Percentiles rank a stretch among this genome's conserved stretches.
Evolutionary conservation across 2,113 vertebrate species (phyloP).

Genomic region (Cinclus mexicanus): DNA sequence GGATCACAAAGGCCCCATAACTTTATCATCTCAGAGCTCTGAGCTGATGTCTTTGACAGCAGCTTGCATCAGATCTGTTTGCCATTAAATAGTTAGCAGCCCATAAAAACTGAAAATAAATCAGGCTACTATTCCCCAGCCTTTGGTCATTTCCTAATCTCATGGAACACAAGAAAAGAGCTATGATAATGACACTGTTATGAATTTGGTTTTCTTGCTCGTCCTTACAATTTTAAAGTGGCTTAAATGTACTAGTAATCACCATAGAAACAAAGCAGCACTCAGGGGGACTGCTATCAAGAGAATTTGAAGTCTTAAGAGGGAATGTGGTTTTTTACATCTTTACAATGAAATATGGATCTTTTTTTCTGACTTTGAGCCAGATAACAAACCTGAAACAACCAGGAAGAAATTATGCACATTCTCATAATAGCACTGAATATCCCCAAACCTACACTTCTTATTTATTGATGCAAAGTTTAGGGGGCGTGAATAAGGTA

Average conservation of each 20-base stretch:
- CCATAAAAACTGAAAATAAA: neutral
- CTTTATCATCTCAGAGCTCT: neutral
- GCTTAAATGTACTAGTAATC: slow-evolving; percentile 49
- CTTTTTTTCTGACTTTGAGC: neutral
- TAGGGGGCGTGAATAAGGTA: neutral
- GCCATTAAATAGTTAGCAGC: neutral
- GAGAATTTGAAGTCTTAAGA: slow-evolving; percentile 15
- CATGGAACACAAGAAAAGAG: neutral
- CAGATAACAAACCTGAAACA: neutral
- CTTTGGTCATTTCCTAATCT: slow-evolving; percentile 20
- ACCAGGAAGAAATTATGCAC: neutral
- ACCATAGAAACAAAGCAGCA: slow-evolving; percentile 50
- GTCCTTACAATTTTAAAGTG: slow-evolving; percentile 44
- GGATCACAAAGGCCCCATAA: neutral
- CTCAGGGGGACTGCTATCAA: neutral
- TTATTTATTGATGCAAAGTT: neutral
- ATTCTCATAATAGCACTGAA: neutral
- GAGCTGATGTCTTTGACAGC: neutral
- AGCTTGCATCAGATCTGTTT: neutral
- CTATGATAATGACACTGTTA: slow-evolving; percentile 37
- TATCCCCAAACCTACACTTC: neutral
- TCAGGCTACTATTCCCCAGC: neutral
- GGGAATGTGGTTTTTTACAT: neutral
- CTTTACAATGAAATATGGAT: neutral
- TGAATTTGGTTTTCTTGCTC: slow-evolving; percentile 1